Conservation (phyloP, 2,888 invertebrate species). For the Ashinkailepas kermadecensis region DNA sequence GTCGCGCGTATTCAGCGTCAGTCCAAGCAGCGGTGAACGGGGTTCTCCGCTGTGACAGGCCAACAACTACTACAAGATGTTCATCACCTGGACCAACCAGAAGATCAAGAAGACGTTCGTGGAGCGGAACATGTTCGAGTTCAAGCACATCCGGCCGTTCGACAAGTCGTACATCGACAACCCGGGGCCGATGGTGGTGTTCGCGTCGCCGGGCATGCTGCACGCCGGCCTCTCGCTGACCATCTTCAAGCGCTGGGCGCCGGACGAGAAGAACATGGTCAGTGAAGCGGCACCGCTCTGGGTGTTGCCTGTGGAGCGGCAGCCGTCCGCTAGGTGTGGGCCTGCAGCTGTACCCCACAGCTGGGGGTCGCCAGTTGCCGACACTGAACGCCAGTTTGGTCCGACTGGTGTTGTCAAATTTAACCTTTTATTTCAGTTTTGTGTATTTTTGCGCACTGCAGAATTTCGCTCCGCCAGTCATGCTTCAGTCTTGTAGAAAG, state of each 20-base stretch:
- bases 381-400: too few relatives aligned
- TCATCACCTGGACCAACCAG: conserved; percentile 99
- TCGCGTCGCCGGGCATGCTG: conserved; percentile 99
- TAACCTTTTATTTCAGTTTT: too few relatives aligned
- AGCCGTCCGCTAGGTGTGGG: too few relatives aligned
- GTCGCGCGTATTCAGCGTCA: too few relatives aligned
- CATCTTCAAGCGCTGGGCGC: conserved; percentile 98
- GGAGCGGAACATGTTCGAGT: conserved; percentile 99
- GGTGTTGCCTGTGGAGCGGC: too few relatives aligned
- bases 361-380: too few relatives aligned
- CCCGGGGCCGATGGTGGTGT: conserved; percentile 97
- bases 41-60: conserved; percentile 47
- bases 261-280: conserved; percentile 92
- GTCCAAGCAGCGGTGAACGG: too few relatives aligned
- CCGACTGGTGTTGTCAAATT: too few relatives aligned
- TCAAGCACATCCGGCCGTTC: conserved; percentile 96
- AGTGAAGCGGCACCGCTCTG: conserved; percentile 23
- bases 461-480: too few relatives aligned
- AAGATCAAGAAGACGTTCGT: conserved; percentile 99
- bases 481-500: too few relatives aligned
- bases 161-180: conserved; percentile 91
- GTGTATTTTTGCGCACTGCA: too few relatives aligned
- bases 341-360: too few relatives aligned
- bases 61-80: conserved; percentile 98
- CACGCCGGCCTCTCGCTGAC: conserved; percentile 91